Evolutionary conservation across 2,113 vertebrate genomes (phyloP).

Genomic region (Ondatra zibethicus): DNA sequence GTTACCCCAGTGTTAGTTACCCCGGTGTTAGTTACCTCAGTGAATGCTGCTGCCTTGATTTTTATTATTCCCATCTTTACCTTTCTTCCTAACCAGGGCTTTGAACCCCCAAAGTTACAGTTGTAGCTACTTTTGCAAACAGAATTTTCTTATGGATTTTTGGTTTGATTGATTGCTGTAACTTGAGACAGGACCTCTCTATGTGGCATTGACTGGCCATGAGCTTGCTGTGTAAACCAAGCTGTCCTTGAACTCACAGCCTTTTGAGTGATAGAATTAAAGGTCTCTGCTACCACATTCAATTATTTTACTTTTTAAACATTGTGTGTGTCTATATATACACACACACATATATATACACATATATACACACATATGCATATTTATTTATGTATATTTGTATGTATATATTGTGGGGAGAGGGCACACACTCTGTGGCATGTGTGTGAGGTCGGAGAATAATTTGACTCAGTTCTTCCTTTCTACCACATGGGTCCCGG

Average conservation of each 20-base stretch:
- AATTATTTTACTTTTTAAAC: neutral
- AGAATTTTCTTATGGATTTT: neutral
- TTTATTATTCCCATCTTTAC: neutral
- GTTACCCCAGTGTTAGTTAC: neutral
- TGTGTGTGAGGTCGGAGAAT: neutral
- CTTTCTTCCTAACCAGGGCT: neutral
- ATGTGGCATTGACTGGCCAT: neutral
- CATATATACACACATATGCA: too few species aligned
- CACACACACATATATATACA: too few species aligned
- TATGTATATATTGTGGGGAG: too few species aligned
- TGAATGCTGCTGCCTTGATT: neutral
- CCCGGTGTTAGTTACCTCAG: neutral
- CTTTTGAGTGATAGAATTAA: neutral
- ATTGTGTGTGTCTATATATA: neutral
- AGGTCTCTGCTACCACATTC: neutral
- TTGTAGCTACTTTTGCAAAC: neutral
- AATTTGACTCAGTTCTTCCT: neutral
- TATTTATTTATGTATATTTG: too few species aligned
- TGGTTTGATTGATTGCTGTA: neutral
- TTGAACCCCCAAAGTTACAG: neutral
- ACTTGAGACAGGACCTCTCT: neutral
- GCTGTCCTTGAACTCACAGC: neutral
- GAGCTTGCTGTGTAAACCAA: neutral
- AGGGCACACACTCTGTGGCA: neutral
- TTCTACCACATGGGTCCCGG: neutral